Evolutionary conservation across 2,888 invertebrate species (phyloP), one percentile per base, ranked within the genome.

Genomic region (Trissoscelio sp.): DNA sequence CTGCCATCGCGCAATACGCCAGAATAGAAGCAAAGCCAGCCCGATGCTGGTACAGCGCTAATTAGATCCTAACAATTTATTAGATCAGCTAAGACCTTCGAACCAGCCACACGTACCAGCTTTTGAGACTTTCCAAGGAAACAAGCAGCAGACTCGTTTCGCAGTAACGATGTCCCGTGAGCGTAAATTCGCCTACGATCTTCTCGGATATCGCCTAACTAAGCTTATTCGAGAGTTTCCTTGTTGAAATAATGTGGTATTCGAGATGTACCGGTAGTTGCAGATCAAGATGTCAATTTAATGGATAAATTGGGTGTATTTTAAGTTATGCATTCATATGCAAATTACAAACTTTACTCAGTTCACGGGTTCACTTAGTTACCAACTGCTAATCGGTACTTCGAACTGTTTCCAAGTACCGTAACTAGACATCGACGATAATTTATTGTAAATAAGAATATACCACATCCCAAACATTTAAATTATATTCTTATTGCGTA

Each of bases 181-280:
- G 80, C 80, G 82, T 83, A 85, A 85, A 87, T 82, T 85, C 83
- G 81, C 79, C 69, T 42, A 53, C 81, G 64, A 64, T 80, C 75
- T 66, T 83, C 87, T 88, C 87, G 85, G 87, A 88, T 89, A 89
- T 89, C 87, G 86, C 83, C 87, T 89, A 90, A 90, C 90, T 90
- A 88, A 89, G 87, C 87, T 87, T 86, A 87, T 87, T 89, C 86
- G 86, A 85, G 85, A 88, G 86, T 88, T 88, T 83, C 84, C 80
- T 48, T 12, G 31, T 48, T 66, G 57, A 70, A 64, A 72, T 72
- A 79, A 72, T 64, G 42, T 46, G 34, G 58, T 48, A 58, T 44
- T 66, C 51, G 46, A 57, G 48, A 55, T 28, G 46, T 46, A 16
- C 31, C 28, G 16, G 20, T 11, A n/a, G 53, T 16, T 24, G 18